Evolutionary conservation across 1,140 invertebrate genomes (phyloP), one percentile per base, ranked within the genome.

Genomic region (Bombus picipes): DNA sequence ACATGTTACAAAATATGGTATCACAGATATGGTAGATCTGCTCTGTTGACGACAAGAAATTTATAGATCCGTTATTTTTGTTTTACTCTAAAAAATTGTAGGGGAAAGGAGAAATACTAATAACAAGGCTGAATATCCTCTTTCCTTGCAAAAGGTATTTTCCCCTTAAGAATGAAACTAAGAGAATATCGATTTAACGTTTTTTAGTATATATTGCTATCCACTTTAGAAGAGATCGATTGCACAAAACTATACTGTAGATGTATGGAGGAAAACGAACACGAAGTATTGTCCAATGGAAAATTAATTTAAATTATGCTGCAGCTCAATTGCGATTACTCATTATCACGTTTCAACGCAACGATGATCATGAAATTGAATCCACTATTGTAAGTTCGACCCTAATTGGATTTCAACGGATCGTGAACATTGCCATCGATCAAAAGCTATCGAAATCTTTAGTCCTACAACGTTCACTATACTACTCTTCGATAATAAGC

Each of bases 401-500:
- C 39, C 18, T 70, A 78, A 83, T 83, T 83, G 43, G 74, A 59
- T 78, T 78, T 78, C 74, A 78, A 78, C 74, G 37, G 65, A 78
- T 65, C 22, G 37, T 47, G 41, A 77, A 28, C 37, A 39, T 25
- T 34, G 28, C 53, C 47, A 84, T 84, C 47, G 66, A 84, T 84
- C 82, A 84, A 78, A 59, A 59, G 34, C 74, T 71, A 71, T 59
- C n/a, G 22, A 59, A 77, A 71, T 53, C 47, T 53, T 53, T 53
- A 53, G 18, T 53, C 43, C 59, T 78, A 13, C 22, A 41, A 71
- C 74, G 22, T 78, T 75, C 65, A 15, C 32, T 57, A n/a, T 32
- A 1, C 10, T 71, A 37, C 39, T 71, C 43, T 3, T 32, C 9
- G 28, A 2, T 39, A 68, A 77, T 59, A 57, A 70, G 59, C 8